These are phyloP conservation scores for Cichlasoma orientale DNA, from an alignment of 2,797 vertebrate species.

Conservation along the genomic window DNA sequence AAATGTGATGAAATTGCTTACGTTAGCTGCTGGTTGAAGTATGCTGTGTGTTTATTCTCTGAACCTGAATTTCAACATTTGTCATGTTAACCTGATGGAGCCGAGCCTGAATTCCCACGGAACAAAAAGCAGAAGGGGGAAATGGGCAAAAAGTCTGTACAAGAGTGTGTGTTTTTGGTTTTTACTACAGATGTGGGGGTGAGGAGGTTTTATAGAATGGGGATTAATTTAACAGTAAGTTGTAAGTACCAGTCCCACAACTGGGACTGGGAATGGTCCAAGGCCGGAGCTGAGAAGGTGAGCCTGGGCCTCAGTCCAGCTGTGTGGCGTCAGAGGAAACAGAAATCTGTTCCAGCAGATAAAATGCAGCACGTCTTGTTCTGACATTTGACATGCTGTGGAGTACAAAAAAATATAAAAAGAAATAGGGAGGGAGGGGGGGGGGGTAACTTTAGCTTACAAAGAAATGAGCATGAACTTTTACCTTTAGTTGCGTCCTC, in stretches of 20 bases:
- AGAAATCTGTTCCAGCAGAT: conserved; percentile 49
- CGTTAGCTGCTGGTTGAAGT: conserved; percentile 66
- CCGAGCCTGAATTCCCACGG: conserved; percentile 66
- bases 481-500: conserved; percentile 54
- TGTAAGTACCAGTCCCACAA: conserved; percentile 75
- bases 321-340: conserved; percentile 75
- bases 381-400: conserved; percentile 38
- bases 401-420: conserved; percentile 5
- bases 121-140: conserved; percentile 62
- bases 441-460: background rate
- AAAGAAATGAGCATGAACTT: background rate
- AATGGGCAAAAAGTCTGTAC: conserved; percentile 50
- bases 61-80: conserved; percentile 74
- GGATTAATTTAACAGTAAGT: conserved; percentile 78
- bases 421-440: too few relatives aligned
- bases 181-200: conserved; percentile 76
- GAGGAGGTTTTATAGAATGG: conserved; percentile 75
- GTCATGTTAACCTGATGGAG: conserved; percentile 76
- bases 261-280: conserved; percentile 65
- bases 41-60: conserved; percentile 75
- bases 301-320: conserved; percentile 67
- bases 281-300: conserved; percentile 64
- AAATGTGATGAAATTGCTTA: conserved; percentile 77
- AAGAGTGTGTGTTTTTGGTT: conserved; percentile 22
- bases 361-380: conserved; percentile 31